Evolutionary conservation across 2,797 vertebrate genomes (phyloP).

Genomic region (Simalia tracyae): DNA sequence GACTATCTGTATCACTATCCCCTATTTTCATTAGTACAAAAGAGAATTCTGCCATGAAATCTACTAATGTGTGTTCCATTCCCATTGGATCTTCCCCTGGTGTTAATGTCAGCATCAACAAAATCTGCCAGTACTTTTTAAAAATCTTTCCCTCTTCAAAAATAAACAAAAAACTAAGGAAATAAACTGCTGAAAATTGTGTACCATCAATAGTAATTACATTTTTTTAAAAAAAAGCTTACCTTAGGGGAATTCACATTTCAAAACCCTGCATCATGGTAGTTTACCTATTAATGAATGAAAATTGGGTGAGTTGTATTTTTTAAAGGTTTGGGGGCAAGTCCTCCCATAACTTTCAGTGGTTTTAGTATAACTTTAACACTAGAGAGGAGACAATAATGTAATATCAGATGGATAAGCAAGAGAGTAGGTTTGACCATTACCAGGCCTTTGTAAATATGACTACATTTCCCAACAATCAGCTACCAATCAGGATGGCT

Average conservation of each 20-base stretch:
- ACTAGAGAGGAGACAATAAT: not conserved
- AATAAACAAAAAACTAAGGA: not conserved
- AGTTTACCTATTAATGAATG: not conserved
- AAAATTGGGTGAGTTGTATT: not conserved
- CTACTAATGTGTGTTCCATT: not conserved
- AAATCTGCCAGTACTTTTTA: not conserved
- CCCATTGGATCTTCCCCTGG: not conserved
- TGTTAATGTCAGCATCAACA: too few species aligned
- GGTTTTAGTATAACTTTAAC: not conserved
- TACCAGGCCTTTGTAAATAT: not conserved
- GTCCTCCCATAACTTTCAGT: not conserved
- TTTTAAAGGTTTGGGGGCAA: not conserved
- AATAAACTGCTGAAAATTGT: not conserved
- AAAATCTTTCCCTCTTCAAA: not conserved
- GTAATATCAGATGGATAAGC: not conserved
- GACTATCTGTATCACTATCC: not conserved
- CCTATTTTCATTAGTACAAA: not conserved
- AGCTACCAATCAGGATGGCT: not conserved
- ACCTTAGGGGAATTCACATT: not conserved
- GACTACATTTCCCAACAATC: not conserved
- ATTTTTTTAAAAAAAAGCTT: not conserved
- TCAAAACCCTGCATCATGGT: not conserved
- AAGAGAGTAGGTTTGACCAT: not conserved
- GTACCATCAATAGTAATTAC: not conserved
- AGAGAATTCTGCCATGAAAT: not conserved